These are phyloP conservation scores for Porites evermanni DNA, from an alignment of 92 coral and sea anemone species.

Conservation along the genomic window DNA sequence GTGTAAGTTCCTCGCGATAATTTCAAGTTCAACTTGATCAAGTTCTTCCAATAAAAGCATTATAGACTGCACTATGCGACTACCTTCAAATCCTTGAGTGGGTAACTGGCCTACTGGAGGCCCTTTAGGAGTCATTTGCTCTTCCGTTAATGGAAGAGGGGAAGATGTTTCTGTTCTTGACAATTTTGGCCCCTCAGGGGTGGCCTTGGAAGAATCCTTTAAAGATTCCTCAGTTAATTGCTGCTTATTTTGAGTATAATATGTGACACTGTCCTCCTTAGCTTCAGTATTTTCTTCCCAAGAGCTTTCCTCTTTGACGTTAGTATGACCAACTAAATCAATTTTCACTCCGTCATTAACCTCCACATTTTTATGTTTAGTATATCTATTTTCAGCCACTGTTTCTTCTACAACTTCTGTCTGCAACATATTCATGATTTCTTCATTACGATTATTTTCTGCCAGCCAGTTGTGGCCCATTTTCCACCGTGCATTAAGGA, in stretches of 20 bases:
- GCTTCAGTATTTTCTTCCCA: not conserved
- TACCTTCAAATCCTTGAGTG: constrained; percentile 59
- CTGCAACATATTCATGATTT: constrained; percentile 65
- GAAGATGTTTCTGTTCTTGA: constrained; percentile 66
- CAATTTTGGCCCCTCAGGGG: constrained; percentile 60
- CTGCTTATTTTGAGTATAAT: not conserved
- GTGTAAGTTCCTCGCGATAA: constrained; percentile 84
- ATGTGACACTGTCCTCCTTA: not conserved
- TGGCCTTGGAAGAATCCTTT: constrained; percentile 13
- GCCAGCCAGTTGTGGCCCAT: constrained; percentile 86
- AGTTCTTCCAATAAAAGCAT: constrained; percentile 90
- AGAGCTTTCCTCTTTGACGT: not conserved
- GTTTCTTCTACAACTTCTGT: constrained; percentile 47
- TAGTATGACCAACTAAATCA: not conserved
- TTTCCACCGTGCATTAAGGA: too few relatives aligned
- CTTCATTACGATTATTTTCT: constrained; percentile 63
- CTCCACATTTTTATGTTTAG: constrained; percentile 57
- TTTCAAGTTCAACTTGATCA: constrained; percentile 88
- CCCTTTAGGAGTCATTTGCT: constrained; percentile 72
- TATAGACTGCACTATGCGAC: constrained; percentile 82
- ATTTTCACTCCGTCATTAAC: not conserved
- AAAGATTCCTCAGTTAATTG: not conserved
- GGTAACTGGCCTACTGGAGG: constrained; percentile 56
- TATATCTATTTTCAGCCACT: constrained; percentile 70
- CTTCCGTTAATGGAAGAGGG: constrained; percentile 82